Conservation (phyloP, 2,113 vertebrate species). For the Lichenostomus cassidix region DNA sequence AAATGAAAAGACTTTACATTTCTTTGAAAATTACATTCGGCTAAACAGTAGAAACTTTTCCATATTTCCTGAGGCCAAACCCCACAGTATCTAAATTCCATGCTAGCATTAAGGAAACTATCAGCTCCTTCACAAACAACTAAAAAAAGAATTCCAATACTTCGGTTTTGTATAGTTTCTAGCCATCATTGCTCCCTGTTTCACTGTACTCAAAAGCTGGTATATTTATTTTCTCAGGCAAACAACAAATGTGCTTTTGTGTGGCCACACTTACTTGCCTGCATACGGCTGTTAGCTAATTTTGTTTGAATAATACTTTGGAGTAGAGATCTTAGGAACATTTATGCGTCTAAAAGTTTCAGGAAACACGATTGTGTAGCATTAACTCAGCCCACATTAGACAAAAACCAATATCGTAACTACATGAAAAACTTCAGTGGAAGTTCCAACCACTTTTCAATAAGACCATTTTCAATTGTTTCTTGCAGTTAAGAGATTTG, state of each 20-base stretch:
- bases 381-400: background rate
- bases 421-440: background rate
- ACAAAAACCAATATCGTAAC: background rate
- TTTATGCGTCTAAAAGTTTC: background rate
- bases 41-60: background rate
- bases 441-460: fast-evolving
- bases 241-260: background rate
- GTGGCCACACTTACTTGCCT: background rate
- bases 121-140: background rate
- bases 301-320: background rate
- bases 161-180: background rate
- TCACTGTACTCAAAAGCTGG: background rate
- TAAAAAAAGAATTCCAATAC: background rate
- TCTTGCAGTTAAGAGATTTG: background rate
- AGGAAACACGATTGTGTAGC: background rate
- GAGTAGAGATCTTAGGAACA: background rate
- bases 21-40: background rate
- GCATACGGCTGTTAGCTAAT: background rate
- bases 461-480: background rate
- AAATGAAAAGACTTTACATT: background rate
- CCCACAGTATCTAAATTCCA: background rate
- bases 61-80: background rate
- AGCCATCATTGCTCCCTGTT: background rate
- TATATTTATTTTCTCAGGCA: background rate
- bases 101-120: background rate